Percentiles rank a stretch among this genome's conserved stretches.
These are phyloP conservation scores for Ophraella communa DNA, from an alignment of 2,888 invertebrate genomes.

Conservation along the genomic window DNA sequence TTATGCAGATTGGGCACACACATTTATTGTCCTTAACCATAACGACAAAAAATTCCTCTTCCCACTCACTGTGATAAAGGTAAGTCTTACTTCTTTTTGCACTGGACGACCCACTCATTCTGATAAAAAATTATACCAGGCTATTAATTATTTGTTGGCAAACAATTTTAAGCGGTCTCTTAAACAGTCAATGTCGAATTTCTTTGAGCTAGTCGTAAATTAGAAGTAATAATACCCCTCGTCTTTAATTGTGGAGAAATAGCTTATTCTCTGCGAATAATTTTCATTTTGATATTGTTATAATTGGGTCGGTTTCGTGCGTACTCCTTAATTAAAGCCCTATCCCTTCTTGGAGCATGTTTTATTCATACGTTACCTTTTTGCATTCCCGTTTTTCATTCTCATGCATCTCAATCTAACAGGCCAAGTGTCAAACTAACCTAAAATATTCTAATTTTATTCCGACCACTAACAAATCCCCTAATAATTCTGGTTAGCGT, in stretches of 20 bases:
- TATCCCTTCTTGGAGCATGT: slow-evolving; percentile 8
- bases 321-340: slow-evolving; percentile 5
- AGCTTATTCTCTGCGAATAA: no score
- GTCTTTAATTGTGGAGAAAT: no score
- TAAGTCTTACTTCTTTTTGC: not conserved
- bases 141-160: no score
- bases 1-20: not conserved
- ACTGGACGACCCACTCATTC: not conserved
- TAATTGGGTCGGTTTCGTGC: slow-evolving; percentile 10
- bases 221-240: no score
- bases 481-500: slow-evolving; percentile 27
- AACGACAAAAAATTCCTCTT: not conserved
- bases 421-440: slow-evolving; percentile 21
- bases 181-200: no score
- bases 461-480: slow-evolving; percentile 27
- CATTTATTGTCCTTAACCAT: slow-evolving; percentile 5
- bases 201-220: no score
- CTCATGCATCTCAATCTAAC: slow-evolving; percentile 24
- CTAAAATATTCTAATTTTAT: slow-evolving; percentile 32
- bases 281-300: not conserved
- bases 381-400: slow-evolving; percentile 22
- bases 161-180: no score
- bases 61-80: slow-evolving; percentile 5
- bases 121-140: no score
- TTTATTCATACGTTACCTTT: slow-evolving; percentile 19